These are phyloP conservation scores for Chymomyza procnemis DNA, from an alignment of 2,888 invertebrate genomes.

Conservation along the genomic window DNA sequence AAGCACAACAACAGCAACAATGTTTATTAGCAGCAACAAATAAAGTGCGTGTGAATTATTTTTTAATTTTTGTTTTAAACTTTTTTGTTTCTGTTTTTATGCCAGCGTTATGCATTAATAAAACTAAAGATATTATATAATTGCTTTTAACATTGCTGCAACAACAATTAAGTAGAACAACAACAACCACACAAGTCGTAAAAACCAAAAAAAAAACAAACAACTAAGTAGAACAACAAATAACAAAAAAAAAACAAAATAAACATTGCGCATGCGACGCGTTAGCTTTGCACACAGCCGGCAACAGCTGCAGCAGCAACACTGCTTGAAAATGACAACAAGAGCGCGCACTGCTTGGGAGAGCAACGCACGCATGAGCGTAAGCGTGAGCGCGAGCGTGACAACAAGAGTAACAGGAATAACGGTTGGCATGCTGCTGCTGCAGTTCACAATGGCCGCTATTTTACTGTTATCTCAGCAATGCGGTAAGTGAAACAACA, in stretches of 20 bases:
- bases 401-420: not conserved
- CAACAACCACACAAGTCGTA: constrained; percentile 7
- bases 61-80: too few relatives aligned
- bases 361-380: too few relatives aligned
- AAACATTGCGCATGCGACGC: not conserved
- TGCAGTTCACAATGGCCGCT: not conserved
- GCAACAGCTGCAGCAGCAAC: not conserved
- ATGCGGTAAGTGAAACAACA: not conserved
- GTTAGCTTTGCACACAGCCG: not conserved
- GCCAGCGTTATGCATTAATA: not conserved
- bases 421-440: not conserved
- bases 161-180: not conserved
- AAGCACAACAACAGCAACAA: constrained; percentile 4
- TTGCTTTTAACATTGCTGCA: not conserved
- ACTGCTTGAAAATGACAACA: not conserved
- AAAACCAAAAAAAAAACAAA: not conserved
- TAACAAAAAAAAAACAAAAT: not conserved
- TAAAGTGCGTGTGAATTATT: not conserved
- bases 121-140: not conserved
- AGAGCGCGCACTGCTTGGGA: not conserved
- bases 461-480: not conserved
- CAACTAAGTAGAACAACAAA: not conserved
- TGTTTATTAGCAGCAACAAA: constrained; percentile 1
- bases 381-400: not conserved
- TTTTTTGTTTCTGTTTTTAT: not conserved